phyloP scores from a whole-genome alignment of 2,797 vertebrate species.

The Schizopygopsis malacanthus region DNA sequence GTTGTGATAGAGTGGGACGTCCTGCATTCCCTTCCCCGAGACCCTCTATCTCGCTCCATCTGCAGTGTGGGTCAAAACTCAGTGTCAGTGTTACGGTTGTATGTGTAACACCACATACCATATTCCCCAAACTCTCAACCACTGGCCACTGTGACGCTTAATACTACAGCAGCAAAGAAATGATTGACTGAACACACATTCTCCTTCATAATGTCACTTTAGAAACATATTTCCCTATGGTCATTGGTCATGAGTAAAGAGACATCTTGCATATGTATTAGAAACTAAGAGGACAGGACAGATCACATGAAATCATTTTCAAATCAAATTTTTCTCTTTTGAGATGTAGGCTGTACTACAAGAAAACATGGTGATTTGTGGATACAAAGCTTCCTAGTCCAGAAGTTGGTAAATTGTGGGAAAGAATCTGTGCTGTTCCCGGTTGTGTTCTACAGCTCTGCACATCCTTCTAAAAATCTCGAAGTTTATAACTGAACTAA shows the following conservation, averaged over 20 bases:
- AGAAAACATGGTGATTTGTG: background rate
- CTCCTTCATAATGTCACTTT: background rate
- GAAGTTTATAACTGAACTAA: too few species aligned
- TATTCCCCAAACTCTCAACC: slow-evolving; percentile 15
- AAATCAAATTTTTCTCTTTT: background rate
- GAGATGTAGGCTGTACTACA: background rate
- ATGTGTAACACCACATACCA: slow-evolving; percentile 6
- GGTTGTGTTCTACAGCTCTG: background rate
- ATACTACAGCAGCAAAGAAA: background rate
- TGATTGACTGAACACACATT: background rate
- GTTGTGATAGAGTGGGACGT: background rate
- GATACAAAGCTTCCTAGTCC: background rate
- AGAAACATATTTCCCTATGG: background rate
- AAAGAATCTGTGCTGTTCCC: background rate
- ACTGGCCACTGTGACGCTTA: background rate
- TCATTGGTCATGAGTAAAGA: background rate
- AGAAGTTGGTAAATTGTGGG: background rate
- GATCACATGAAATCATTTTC: background rate
- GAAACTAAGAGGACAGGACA: background rate
- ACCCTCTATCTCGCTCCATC: background rate
- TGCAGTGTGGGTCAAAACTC: slow-evolving; percentile 16
- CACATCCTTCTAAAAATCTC: background rate
- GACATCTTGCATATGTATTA: background rate
- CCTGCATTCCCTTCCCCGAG: background rate
- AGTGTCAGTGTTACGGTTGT: slow-evolving; percentile 14